Base-by-base conservation (phyloP, 2,113 vertebrate species). In the Spermophilus dauricus region DNA sequence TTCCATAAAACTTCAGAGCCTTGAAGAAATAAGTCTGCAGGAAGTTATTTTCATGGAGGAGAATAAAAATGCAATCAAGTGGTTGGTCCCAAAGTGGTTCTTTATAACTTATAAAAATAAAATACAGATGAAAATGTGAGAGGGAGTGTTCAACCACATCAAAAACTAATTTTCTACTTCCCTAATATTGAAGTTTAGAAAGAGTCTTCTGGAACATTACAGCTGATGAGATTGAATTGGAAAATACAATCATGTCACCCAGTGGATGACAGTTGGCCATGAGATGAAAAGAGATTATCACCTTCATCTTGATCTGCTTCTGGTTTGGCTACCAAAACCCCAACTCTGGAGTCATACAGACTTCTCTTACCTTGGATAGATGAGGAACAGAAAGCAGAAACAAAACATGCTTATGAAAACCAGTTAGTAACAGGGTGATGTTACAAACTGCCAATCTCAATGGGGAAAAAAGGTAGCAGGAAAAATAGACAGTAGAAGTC, bases 61-160 rank as follows among this genome's bases (percentile, higher is more conserved):
- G 30, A 28, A 37, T 51, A 86, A 96, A 91, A 93, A 51, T 9
- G 5, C 12, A 34, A n/a, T 58, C 32, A 34, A 56, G 13, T 69
- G 73, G 30, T 63, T 48, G 84, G 37, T 8, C n/a, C 87, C 56
- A 39, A 56, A 91, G 16, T n/a, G 61, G 8, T 65, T 92, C 65
- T 89, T 96, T 32, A 20, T 67, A 82, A 69, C 18, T 81, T 95
- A 58, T 24, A 56, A 89, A 96, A 91, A 81, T 87, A 88, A 96
- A 94, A 81, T 12, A 61, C 12, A 77, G 14, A 72, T 42, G 58
- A 90, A 90, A 53, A 87, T 92, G 48, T 63, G 51, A 94, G 28
- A 82, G 53, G 24, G 16, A 45, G 34, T 30, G 28, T 45, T 87
- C 22, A 51, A 45, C 75, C 9, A 51, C n/a, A 53, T 48, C 28